phyloP scores from a whole-genome alignment of 2,113 vertebrate species.

The Ifrita kowaldi region DNA sequence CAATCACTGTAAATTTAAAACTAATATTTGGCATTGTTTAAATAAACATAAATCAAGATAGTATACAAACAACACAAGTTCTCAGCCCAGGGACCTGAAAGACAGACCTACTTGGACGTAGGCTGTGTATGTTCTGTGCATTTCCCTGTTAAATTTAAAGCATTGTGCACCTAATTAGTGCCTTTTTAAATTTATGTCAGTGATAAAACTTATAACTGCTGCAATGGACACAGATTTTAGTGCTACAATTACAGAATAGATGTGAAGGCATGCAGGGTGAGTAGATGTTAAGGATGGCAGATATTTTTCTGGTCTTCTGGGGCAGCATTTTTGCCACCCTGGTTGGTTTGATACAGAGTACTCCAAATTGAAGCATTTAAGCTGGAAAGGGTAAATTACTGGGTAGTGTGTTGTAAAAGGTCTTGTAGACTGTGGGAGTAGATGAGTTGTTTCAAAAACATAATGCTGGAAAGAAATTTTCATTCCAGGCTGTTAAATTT shows the following conservation, averaged over 20 bases:
- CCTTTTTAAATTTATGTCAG: accelerated
- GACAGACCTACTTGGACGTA: background rate
- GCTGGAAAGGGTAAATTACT: background rate
- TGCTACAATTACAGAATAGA: background rate
- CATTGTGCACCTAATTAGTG: background rate
- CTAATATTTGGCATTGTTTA: constrained; percentile 46
- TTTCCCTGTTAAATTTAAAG: background rate
- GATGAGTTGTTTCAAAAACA: background rate
- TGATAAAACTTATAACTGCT: background rate
- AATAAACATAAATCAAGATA: constrained; percentile 14
- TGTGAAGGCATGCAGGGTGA: background rate
- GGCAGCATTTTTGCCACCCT: background rate
- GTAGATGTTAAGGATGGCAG: background rate
- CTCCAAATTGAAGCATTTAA: background rate
- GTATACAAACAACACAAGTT: background rate
- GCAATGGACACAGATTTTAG: background rate
- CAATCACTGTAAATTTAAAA: constrained; percentile 12
- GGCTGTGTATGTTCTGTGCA: background rate
- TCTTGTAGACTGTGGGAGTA: background rate
- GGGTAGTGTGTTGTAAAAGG: background rate
- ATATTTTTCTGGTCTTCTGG: background rate
- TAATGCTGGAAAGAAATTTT: background rate
- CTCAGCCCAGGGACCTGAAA: background rate
- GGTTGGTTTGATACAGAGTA: background rate
- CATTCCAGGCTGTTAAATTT: background rate